Base-by-base conservation (phyloP, 2,113 vertebrate species). In the Tragelaphus imberbis region DNA sequence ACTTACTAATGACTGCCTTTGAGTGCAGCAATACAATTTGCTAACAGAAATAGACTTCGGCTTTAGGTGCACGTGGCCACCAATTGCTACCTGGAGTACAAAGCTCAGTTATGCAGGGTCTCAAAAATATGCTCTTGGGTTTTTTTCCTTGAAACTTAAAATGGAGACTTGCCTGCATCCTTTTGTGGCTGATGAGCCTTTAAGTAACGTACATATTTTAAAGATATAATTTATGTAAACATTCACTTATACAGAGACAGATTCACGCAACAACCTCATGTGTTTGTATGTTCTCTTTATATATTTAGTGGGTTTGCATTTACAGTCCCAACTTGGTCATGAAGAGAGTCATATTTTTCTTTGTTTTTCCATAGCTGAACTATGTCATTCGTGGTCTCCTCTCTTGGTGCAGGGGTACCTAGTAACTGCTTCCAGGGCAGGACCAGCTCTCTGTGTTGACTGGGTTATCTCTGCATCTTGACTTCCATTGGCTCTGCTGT, bases 1-100 rank as follows among this genome's bases (percentile, higher is more conserved):
- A 88, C 90, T 90, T 68, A 82, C 14, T 88, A 82, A 63, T 63
- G 85, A 92, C 58, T 61, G 55, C 63, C 65, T 95, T 63, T 49
- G 90, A 84, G 79, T 5, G 30, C 94, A 79, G 85, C 71, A 63
- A 47, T 97, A 68, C 44, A 33, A 12, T 44, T 51, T 79, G 25
- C 61, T 44, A 36, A 61, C 25, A 95, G 91, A 77, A 81, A 17
- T 30, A 68, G 21, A 82, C 21, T 94, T 84, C 21, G 15, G 27
- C 63, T 89, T 90, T 44, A 0, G 11, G 23, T 82, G 23, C 40
- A 14, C 0, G 0, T 40, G 19, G 25, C 49, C 25, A 44, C 36
- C 40, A 81, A 61, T 33, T 17, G 2, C 30, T 58, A 27, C 49
- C 53, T 36, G 10, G 7, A 61, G 44, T 36, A 36, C 28, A 53